A percentile compares a stretch with the other conserved stretches of the same genome.
Evolutionary conservation across 2,113 vertebrate species (phyloP).

Genomic region (Haliaeetus leucogaster): DNA sequence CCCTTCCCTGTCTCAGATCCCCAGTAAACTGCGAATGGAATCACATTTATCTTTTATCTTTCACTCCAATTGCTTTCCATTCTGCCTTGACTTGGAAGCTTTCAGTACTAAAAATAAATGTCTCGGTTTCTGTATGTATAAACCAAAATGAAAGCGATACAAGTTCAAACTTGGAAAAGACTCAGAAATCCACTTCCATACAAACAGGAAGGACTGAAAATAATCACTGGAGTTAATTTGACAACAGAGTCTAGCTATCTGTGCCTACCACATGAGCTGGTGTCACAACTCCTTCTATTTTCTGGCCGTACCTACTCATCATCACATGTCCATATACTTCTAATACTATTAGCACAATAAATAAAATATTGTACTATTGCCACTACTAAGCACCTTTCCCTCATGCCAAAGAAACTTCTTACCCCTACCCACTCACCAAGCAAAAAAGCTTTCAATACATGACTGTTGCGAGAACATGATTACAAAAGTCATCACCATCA

Average conservation of each 20-base stretch:
- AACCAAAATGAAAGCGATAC: neutral
- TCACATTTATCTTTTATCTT: neutral
- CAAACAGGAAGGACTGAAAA: conserved; percentile 6
- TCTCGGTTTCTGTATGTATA: neutral
- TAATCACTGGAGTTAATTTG: neutral
- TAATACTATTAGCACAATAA: neutral
- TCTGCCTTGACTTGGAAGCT: conserved; percentile 35
- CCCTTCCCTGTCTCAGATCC: neutral
- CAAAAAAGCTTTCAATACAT: neutral
- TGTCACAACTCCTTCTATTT: neutral
- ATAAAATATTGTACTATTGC: neutral
- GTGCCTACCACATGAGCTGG: neutral
- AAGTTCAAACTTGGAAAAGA: neutral
- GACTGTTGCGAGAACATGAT: neutral
- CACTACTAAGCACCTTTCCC: neutral
- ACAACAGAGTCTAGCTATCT: neutral
- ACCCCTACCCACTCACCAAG: neutral
- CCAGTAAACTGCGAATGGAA: neutral
- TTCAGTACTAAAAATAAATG: neutral
- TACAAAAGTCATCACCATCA: neutral
- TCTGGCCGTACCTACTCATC: neutral
- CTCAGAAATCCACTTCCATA: neutral
- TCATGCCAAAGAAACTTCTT: neutral
- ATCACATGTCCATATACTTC: neutral
- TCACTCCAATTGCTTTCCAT: neutral